These are phyloP conservation scores for Rhopalosiphum padi DNA, from an alignment of 1,140 invertebrate species.

Conservation along the genomic window DNA sequence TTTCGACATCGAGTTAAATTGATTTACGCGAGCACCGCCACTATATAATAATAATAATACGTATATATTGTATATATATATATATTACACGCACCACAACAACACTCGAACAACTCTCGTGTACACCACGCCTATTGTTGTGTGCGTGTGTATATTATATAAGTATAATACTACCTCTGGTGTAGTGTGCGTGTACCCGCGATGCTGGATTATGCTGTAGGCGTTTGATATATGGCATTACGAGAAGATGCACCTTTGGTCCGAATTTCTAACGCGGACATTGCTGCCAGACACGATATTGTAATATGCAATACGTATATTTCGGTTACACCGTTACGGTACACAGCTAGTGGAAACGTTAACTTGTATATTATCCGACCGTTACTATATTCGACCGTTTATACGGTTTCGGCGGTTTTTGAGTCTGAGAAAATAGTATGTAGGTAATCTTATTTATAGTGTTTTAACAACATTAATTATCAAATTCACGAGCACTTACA, in stretches of 20 bases:
- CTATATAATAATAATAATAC: not conserved
- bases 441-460: no score
- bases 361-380: not conserved
- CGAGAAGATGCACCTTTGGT: not conserved
- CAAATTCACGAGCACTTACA: no score
- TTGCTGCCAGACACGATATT: not conserved
- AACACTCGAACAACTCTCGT: not conserved
- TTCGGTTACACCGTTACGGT: not conserved
- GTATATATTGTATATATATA: not conserved
- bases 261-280: not conserved
- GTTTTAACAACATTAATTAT: no score
- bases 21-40: not conserved
- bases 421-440: no score
- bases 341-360: not conserved
- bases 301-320: not conserved
- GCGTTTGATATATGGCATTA: not conserved
- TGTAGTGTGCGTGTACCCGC: not conserved
- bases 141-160: not conserved
- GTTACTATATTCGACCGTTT: no score
- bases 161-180: not conserved
- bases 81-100: not conserved
- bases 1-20: slow-evolving; percentile 47
- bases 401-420: no score
- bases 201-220: not conserved
- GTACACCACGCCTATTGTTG: not conserved